Conservation (phyloP, 2,797 vertebrate genomes). For the Hippoglossus hippoglossus region DNA sequence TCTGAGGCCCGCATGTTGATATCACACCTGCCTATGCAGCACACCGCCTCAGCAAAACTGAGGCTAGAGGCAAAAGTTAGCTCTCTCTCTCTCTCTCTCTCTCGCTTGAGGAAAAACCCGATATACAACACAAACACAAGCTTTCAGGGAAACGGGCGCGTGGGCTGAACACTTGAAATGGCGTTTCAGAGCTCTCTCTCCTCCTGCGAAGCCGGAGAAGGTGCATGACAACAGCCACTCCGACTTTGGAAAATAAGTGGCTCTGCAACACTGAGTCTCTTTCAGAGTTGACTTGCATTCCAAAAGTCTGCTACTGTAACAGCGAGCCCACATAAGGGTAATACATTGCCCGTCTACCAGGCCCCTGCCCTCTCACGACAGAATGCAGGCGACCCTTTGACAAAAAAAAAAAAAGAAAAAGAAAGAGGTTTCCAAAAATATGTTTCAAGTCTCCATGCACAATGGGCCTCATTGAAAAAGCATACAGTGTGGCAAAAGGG, state of each 20-base stretch:
- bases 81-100: slow-evolving; percentile 20
- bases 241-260: slow-evolving; percentile 49
- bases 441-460: slow-evolving; percentile 58
- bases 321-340: slow-evolving; percentile 57
- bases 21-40: slow-evolving; percentile 81
- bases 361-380: slow-evolving; percentile 52
- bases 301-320: slow-evolving; percentile 70
- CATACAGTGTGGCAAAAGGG: slow-evolving; percentile 49
- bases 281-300: slow-evolving; percentile 70
- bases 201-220: slow-evolving; percentile 39
- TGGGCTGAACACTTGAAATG: slow-evolving; percentile 58
- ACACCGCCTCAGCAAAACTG: slow-evolving; percentile 67
- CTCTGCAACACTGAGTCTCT: slow-evolving; percentile 64
- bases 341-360: slow-evolving; percentile 61
- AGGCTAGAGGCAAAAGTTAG: slow-evolving; percentile 58
- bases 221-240: slow-evolving; percentile 58
- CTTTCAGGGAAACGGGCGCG: slow-evolving; percentile 60
- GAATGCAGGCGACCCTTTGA: slow-evolving; percentile 60
- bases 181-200: slow-evolving; percentile 25
- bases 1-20: slow-evolving; percentile 67
- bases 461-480: slow-evolving; percentile 72
- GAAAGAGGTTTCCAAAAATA: slow-evolving; percentile 76
- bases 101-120: slow-evolving; percentile 43
- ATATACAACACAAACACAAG: slow-evolving; percentile 60
- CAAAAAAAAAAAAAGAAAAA: slow-evolving; percentile 37